Conservation (phyloP, 2,888 invertebrate genomes). For the Nymphalis c-album region DNA sequence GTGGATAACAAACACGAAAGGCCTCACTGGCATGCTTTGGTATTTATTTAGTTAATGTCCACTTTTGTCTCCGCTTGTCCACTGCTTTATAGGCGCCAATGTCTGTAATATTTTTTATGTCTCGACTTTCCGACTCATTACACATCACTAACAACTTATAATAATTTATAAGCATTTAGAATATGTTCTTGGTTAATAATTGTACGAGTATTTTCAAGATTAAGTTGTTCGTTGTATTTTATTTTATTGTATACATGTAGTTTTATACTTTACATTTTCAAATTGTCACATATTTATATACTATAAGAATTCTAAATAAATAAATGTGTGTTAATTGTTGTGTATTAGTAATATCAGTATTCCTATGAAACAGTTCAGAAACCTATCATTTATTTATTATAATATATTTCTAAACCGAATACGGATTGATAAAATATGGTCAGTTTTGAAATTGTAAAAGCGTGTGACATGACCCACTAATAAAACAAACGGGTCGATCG, state of each 20-base stretch:
- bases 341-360: neutral
- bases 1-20: slow-evolving; percentile 47
- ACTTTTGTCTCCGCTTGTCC: slow-evolving; percentile 51
- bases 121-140: slow-evolving; percentile 39
- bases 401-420: neutral
- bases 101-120: slow-evolving; percentile 49
- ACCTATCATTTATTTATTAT: neutral
- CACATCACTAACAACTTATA: slow-evolving; percentile 41
- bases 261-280: too few species aligned
- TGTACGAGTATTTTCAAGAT: neutral
- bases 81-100: slow-evolving; percentile 45
- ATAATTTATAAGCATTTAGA: slow-evolving; percentile 4
- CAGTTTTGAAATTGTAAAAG: slow-evolving; percentile 22
- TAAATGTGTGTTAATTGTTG: too few species aligned
- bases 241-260: too few species aligned
- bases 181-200: neutral
- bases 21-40: slow-evolving; percentile 46
- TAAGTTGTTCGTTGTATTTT: neutral
- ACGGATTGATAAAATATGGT: slow-evolving; percentile 13
- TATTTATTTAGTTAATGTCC: slow-evolving; percentile 55
- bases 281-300: too few species aligned
- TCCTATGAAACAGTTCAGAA: neutral
- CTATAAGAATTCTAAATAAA: too few species aligned
- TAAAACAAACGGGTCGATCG: slow-evolving; percentile 61
- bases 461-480: slow-evolving; percentile 66